Conservation (phyloP, 2,797 vertebrate species). For the Cyprinodon diabolis region DNA sequence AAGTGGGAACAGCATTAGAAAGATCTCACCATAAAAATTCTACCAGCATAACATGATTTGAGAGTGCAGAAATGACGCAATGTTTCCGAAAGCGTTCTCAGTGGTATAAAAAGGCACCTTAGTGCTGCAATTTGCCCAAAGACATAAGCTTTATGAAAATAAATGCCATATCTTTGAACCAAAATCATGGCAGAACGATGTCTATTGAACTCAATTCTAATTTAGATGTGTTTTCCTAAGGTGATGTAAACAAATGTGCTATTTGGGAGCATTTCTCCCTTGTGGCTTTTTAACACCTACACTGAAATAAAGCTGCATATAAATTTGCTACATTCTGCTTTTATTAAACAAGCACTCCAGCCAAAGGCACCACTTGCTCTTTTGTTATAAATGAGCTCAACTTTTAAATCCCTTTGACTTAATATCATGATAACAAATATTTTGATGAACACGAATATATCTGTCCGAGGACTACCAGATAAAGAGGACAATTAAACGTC, state of each 20-base stretch:
- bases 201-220: slow-evolving; percentile 41
- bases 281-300: slow-evolving; percentile 49
- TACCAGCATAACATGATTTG: slow-evolving; percentile 40
- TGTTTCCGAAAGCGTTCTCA: slow-evolving; percentile 41
- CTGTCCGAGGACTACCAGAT: background rate
- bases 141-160: slow-evolving; percentile 55
- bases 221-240: slow-evolving; percentile 53
- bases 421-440: slow-evolving; percentile 26
- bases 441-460: slow-evolving; percentile 14
- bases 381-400: slow-evolving; percentile 32
- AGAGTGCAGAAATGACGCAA: slow-evolving; percentile 35
- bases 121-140: slow-evolving; percentile 51
- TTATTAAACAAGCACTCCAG: slow-evolving; percentile 31
- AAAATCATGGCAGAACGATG: slow-evolving; percentile 24
- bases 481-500: background rate
- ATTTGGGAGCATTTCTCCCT: slow-evolving; percentile 39
- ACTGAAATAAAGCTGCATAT: slow-evolving; percentile 15
- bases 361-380: slow-evolving; percentile 46
- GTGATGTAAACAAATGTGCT: slow-evolving; percentile 59
- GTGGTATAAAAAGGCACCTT: slow-evolving; percentile 32
- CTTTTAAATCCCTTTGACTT: slow-evolving; percentile 28
- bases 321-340: slow-evolving; percentile 27
- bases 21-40: slow-evolving; percentile 34
- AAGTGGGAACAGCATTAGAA: slow-evolving; percentile 20
- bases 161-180: slow-evolving; percentile 49